Base-by-base conservation (phyloP, 1,140 invertebrate species). In the Apis florea region DNA sequence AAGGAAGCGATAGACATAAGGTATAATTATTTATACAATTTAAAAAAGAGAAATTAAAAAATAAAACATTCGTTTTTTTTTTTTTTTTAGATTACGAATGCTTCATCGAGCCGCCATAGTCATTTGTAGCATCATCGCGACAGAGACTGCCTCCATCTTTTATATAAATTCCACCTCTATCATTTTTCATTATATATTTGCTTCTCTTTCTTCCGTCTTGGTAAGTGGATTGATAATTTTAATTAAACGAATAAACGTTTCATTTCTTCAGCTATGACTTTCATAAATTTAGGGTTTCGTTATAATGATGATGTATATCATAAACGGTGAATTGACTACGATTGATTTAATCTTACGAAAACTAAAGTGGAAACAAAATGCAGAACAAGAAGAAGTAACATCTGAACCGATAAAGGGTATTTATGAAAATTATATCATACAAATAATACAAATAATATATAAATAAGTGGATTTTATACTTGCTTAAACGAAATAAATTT, bases 81-180 rank as follows among this genome's bases (percentile, higher is more conserved):
- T 90, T 82, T 71, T 83, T 88, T 86, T 61, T 86, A 96, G 95
- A 89, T 90, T 95, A 83, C 94, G 94, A 73, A 92, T 95, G 89
- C 91, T 96, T 74, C 94, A 95, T 89, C 92, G 95, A 24, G 94
- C 94, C n/a, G 95, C 94, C 58, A 91, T 94, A 64, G 92, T 96
- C 79, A 94, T 96, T 85, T 91, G 94, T 80, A 92, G 94, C 72
- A 95, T 95, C 75, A 92, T 95, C 49, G 91, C 93, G 66, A 94
- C 94, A 91, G 94, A 95, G 83, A 92, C 94, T 58, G 93, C 95
- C 76, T 95, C 95, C 82, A 94, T 96, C 76, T 93, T 95, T 85
- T 95, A 95, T 89, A 94, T 95, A 86, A 96, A 95, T 93, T 93
- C 94, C 68, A 92, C 92, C 69, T 93, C 94, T 83, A 92, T 94